Percentiles rank a stretch among this genome's conserved stretches.
phyloP scores from a whole-genome alignment of 2,888 invertebrate genomes.

The Nemotelus nigrinus region DNA sequence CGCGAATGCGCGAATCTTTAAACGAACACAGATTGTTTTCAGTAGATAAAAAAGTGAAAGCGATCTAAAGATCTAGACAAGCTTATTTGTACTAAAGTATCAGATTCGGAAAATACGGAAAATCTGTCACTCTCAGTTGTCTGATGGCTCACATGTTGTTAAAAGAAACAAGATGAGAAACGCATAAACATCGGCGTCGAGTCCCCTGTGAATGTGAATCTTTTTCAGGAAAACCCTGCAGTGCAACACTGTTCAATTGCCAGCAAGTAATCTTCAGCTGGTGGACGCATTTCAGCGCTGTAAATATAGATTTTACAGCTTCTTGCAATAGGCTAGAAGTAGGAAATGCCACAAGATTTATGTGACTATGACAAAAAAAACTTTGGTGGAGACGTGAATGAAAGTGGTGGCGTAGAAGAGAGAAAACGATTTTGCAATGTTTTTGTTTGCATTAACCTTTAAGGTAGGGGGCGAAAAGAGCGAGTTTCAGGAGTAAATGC shows the following conservation, averaged over 20 bases:
- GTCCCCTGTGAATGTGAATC: not conserved
- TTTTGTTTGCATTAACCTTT: too few species aligned
- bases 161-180: not conserved
- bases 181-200: not conserved
- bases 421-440: too few species aligned
- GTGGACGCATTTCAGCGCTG: slow-evolving; percentile 15
- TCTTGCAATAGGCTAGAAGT: not conserved
- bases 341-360: slow-evolving; percentile 42
- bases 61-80: not conserved
- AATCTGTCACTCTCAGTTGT: too few species aligned
- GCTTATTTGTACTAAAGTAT: not conserved
- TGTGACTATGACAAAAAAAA: not conserved
- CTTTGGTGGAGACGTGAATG: too few species aligned
- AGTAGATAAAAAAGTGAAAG: not conserved
- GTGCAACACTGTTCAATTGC: not conserved
- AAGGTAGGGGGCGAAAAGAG: too few species aligned
- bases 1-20: not conserved
- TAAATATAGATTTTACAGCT: slow-evolving; percentile 33
- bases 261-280: not conserved
- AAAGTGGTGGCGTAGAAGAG: too few species aligned
- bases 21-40: not conserved
- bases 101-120: not conserved
- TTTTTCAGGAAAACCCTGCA: not conserved
- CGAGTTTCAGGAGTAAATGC: too few species aligned
- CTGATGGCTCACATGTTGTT: not conserved